Percentiles rank a stretch among this genome's conserved stretches.
phyloP scores from a whole-genome alignment of 1,140 invertebrate genomes.

The Ostrea denselamellosa region DNA sequence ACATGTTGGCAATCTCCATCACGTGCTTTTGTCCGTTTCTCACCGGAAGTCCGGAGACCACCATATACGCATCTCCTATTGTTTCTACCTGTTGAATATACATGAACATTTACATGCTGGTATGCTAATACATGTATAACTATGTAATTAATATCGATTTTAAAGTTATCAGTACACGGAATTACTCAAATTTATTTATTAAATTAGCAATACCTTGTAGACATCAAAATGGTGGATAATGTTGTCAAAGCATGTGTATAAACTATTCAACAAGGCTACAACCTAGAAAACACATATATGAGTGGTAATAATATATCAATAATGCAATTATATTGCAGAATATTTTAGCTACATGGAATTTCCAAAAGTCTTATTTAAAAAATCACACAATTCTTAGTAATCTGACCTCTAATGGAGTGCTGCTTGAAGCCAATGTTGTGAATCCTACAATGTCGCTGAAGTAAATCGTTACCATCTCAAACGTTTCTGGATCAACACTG shows the following conservation, averaged over 20 bases:
- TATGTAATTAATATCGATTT: neutral
- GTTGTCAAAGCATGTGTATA: slow-evolving; percentile 97
- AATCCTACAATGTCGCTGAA: slow-evolving; percentile 77
- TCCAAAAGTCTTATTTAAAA: neutral
- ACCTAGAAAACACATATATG: slow-evolving; percentile 83
- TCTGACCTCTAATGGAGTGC: slow-evolving; percentile 82
- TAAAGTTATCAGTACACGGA: neutral
- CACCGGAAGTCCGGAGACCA: slow-evolving; percentile 62
- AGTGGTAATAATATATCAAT: neutral
- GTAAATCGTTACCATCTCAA: slow-evolving; percentile 80
- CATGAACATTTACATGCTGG: neutral
- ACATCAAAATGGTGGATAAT: slow-evolving; percentile 98
- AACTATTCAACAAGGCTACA: slow-evolving; percentile 96
- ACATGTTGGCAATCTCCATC: slow-evolving; percentile 83
- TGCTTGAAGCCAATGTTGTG: slow-evolving; percentile 86
- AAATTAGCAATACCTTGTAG: slow-evolving; percentile 93
- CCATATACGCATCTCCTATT: slow-evolving; percentile 93
- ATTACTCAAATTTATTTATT: neutral
- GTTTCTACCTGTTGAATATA: slow-evolving; percentile 70
- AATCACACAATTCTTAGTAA: neutral
- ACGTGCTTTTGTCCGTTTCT: slow-evolving; percentile 78
- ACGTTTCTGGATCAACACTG: slow-evolving; percentile 64
- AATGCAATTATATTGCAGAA: neutral
- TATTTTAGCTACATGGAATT: neutral
- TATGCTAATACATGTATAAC: neutral